phyloP scores from a whole-genome alignment of 2,113 vertebrate species.

The Rhea pennata region DNA sequence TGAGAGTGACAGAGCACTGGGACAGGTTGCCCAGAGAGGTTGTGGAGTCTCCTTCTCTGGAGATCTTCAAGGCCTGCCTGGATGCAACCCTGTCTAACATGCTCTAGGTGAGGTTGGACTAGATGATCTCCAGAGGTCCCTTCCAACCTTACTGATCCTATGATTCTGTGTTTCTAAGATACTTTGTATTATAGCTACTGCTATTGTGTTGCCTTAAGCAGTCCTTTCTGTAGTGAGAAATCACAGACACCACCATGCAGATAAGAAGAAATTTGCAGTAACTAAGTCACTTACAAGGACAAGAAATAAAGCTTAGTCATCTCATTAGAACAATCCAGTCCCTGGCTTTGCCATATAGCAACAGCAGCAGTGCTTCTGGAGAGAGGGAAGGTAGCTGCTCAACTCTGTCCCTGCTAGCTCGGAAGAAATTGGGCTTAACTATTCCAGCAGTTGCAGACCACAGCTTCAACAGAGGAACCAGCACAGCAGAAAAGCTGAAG shows the following conservation, averaged over 20 bases:
- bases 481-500: fast-evolving
- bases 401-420: neutral
- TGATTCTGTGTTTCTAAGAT: neutral
- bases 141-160: no score
- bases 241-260: neutral
- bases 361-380: fast-evolving
- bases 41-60: no score
- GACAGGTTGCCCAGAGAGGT: no score
- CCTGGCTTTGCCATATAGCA: no score
- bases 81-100: no score
- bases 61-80: no score
- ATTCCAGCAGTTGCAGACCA: no score
- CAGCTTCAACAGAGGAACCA: fast-evolving
- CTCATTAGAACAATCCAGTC: fast-evolving
- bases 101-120: no score
- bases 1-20: no score
- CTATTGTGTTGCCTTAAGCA: neutral
- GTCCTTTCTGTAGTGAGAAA: neutral
- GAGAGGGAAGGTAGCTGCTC: neutral
- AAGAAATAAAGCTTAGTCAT: neutral
- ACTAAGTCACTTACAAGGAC: neutral
- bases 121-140: no score
- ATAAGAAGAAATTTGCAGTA: neutral
- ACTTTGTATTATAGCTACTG: no score
- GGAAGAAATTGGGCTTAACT: neutral